Conservation (phyloP, 1,140 invertebrate genomes). For the Drosophila kepulauana region DNA sequence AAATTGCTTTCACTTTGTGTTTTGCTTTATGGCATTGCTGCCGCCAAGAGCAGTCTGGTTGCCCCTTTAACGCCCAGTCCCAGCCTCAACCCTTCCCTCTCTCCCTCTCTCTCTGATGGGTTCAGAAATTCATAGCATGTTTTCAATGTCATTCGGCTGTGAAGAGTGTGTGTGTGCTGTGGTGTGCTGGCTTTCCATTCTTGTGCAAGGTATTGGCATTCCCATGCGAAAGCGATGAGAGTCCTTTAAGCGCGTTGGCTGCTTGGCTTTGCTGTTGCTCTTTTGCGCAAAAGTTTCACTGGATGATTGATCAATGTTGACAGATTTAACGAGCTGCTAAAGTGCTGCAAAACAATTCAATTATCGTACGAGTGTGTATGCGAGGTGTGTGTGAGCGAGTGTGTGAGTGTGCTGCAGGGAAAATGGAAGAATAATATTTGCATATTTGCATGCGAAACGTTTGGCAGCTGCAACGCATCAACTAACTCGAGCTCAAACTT, state of each 20-base stretch:
- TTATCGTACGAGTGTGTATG: constrained; percentile 43
- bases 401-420: constrained; percentile 20
- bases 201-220: constrained; percentile 7
- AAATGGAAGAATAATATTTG: constrained; percentile 75
- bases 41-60: constrained; percentile 9
- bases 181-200: background rate
- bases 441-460: constrained; percentile 24
- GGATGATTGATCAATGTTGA: constrained; percentile 80
- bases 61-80: background rate
- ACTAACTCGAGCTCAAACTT: constrained; percentile 2
- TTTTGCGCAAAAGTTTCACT: constrained; percentile 21
- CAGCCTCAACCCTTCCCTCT: background rate
- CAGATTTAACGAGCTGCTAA: constrained; percentile 82
- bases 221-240: background rate
- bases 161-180: background rate
- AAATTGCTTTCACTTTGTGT: constrained; percentile 56
- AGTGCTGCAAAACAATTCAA: constrained; percentile 83
- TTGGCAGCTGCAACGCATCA: constrained; percentile 27
- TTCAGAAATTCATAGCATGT: constrained; percentile 14
- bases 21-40: constrained; percentile 25
- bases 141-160: constrained; percentile 4
- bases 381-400: background rate
- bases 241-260: constrained; percentile 13
- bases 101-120: background rate
- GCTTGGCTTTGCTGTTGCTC: constrained; percentile 15